Evolutionary conservation across 2,888 invertebrate genomes (phyloP).

Genomic region (Andrena minutula): DNA sequence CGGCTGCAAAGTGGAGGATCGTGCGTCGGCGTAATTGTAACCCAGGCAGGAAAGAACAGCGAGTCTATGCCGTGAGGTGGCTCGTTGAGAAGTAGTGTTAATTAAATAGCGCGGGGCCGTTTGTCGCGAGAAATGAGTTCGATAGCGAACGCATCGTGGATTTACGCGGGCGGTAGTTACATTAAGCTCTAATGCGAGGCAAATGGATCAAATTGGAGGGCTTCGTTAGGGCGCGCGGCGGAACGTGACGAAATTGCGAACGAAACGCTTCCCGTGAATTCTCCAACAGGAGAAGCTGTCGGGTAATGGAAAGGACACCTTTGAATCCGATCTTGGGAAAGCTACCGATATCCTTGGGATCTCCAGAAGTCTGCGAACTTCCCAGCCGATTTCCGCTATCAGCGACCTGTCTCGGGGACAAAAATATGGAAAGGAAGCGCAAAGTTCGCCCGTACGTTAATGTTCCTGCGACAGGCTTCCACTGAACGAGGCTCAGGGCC

Average conservation of each 20-base stretch:
- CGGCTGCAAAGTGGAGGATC: not conserved
- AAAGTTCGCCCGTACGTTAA: conserved; percentile 19
- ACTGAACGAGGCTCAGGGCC: not conserved
- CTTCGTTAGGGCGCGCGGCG: not conserved
- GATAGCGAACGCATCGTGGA: not conserved
- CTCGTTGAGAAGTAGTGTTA: not conserved
- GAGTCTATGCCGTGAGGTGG: not conserved
- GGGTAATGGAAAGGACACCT: not conserved
- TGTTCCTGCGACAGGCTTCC: not conserved
- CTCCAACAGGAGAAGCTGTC: not conserved
- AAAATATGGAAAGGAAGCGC: conserved; percentile 10
- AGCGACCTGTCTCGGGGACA: not conserved
- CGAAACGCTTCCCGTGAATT: not conserved
- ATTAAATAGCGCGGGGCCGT: conserved; percentile 26
- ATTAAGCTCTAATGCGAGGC: conserved; percentile 13
- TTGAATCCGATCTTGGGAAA: not conserved
- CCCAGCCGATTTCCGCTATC: not conserved
- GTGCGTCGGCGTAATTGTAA: not conserved
- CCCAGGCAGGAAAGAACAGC: not conserved
- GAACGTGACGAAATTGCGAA: conserved; percentile 2
- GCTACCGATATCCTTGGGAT: not conserved
- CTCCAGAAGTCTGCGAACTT: not conserved
- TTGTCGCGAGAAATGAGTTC: conserved; percentile 13
- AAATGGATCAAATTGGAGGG: conserved; percentile 11
- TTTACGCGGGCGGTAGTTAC: conserved; percentile 9